Percentiles rank a stretch among this genome's conserved stretches.
phyloP scores from a whole-genome alignment of 2,888 invertebrate species.

The Lepidocyrtoides sp. region DNA sequence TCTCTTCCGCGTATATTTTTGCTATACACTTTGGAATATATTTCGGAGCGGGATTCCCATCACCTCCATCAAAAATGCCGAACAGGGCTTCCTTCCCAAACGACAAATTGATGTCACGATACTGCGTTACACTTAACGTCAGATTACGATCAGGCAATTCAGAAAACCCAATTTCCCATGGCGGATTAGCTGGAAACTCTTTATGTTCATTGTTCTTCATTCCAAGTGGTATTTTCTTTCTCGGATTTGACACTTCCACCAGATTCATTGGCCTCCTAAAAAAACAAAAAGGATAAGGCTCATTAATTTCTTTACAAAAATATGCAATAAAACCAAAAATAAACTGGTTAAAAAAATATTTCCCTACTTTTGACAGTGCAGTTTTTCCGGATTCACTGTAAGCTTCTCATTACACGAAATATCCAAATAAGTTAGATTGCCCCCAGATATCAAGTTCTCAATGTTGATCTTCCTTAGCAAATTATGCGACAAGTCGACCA shows the following conservation, averaged over 20 bases:
- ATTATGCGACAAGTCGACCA: slow-evolving; percentile 95
- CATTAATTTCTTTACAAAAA: no score
- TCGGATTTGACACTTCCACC: slow-evolving; percentile 93
- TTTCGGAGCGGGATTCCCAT: slow-evolving; percentile 87
- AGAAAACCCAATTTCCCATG: slow-evolving; percentile 94
- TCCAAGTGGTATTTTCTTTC: slow-evolving; percentile 75
- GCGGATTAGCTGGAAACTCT: slow-evolving; percentile 86
- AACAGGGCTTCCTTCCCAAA: slow-evolving; percentile 92
- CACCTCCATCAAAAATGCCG: slow-evolving; percentile 91
- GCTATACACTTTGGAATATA: slow-evolving; percentile 91
- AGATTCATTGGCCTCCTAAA: slow-evolving; percentile 92
- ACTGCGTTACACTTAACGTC: slow-evolving; percentile 83
- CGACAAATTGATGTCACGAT: slow-evolving; percentile 83
- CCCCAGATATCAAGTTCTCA: slow-evolving; percentile 90
- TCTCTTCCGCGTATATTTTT: slow-evolving; percentile 93
- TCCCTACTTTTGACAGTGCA: slow-evolving; percentile 82
- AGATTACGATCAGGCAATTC: slow-evolving; percentile 91
- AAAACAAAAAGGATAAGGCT: no score
- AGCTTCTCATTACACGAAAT: slow-evolving; percentile 94
- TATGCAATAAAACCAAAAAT: background rate
- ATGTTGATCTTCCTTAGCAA: slow-evolving; percentile 94
- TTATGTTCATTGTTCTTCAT: slow-evolving; percentile 78
- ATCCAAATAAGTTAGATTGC: slow-evolving; percentile 94
- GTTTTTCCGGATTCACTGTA: slow-evolving; percentile 90
- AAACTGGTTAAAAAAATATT: background rate